phyloP scores from a whole-genome alignment of 1,140 invertebrate genomes.

The Brachionus calyciflorus region DNA sequence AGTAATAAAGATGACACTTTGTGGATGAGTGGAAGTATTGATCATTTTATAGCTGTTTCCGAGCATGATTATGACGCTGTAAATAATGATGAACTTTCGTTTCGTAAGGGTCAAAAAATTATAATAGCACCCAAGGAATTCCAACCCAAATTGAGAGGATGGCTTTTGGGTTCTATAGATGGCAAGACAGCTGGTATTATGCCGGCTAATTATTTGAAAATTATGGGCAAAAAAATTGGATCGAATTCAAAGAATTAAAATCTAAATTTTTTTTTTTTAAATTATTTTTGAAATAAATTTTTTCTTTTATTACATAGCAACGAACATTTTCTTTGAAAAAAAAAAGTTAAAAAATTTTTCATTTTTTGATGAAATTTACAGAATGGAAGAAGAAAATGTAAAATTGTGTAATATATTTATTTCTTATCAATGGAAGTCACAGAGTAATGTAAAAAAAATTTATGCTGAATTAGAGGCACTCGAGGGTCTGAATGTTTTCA shows the following conservation, averaged over 20 bases:
- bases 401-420: neutral
- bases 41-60: conserved; percentile 70
- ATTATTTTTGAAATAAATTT: neutral
- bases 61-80: conserved; percentile 74
- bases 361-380: neutral
- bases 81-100: conserved; percentile 72
- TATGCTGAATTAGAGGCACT: neutral
- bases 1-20: conserved; percentile 63
- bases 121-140: conserved; percentile 74
- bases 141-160: conserved; percentile 67
- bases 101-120: conserved; percentile 73
- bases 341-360: no score
- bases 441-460: conserved; percentile 4
- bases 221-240: conserved; percentile 53
- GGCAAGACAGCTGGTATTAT: conserved; percentile 71
- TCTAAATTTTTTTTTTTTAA: neutral
- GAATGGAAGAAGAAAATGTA: neutral
- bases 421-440: conserved; percentile 11
- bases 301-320: neutral
- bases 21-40: conserved; percentile 68
- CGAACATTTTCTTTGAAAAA: conserved; percentile 22
- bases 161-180: conserved; percentile 65
- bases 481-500: conserved; percentile 10
- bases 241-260: conserved; percentile 6
- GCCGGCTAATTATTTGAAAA: conserved; percentile 75